Conservation (phyloP, 2,888 invertebrate species). For the Campoplex nolae region DNA sequence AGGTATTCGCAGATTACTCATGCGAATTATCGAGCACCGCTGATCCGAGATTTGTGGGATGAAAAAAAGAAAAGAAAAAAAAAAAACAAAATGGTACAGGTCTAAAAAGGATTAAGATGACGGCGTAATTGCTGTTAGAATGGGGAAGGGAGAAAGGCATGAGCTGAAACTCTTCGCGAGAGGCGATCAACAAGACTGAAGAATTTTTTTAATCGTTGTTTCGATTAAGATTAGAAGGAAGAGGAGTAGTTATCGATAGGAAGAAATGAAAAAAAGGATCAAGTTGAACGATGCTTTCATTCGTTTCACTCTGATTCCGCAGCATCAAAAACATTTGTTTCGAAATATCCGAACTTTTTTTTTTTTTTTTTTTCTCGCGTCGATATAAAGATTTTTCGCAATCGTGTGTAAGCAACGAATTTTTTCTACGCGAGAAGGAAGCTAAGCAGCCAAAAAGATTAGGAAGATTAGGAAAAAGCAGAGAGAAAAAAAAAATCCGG, state of each 20-base stretch:
- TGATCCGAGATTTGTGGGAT: constrained; percentile 34
- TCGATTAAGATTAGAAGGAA: background rate
- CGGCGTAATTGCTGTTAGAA: background rate
- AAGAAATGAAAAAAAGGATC: background rate
- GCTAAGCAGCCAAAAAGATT: constrained; percentile 42
- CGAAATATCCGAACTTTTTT: too few relatives aligned
- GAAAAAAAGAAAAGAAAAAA: background rate
- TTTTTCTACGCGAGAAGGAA: background rate
- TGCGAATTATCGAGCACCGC: constrained; percentile 27
- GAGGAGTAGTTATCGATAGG: background rate
- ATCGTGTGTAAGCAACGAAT: too few relatives aligned
- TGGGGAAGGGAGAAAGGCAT: background rate
- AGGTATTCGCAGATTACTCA: constrained; percentile 61
- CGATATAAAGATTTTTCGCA: too few relatives aligned
- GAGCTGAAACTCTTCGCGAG: background rate
- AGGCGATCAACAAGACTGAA: background rate
- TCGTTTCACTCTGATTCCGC: too few relatives aligned
- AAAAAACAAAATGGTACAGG: background rate
- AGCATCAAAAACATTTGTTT: too few relatives aligned
- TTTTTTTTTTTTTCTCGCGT: too few relatives aligned
- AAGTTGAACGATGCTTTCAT: background rate
- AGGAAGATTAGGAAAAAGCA: constrained; percentile 5
- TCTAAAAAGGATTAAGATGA: background rate
- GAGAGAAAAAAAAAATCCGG: too few relatives aligned
- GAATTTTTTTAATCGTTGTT: background rate